Conservation (phyloP, 1,140 invertebrate species). For the Dolichoris vasculosae region DNA sequence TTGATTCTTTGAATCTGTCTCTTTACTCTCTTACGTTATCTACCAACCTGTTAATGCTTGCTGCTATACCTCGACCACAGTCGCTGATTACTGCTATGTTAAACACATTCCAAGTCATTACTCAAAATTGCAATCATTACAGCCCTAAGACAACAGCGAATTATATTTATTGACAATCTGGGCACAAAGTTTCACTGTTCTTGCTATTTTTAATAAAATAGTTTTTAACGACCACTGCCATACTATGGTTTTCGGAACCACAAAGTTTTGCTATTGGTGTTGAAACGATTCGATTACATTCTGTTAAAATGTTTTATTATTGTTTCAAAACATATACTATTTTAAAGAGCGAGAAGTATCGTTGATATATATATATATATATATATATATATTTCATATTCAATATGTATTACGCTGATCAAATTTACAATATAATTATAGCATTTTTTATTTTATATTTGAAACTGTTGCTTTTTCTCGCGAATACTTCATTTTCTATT, state of each 20-base stretch:
- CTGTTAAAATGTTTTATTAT: too few species aligned
- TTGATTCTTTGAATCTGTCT: slow-evolving; percentile 61
- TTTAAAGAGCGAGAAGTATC: background rate
- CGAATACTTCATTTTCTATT: too few species aligned
- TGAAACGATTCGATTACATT: background rate
- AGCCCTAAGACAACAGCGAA: slow-evolving; percentile 61
- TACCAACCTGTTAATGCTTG: slow-evolving; percentile 73
- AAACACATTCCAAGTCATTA: slow-evolving; percentile 66
- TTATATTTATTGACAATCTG: slow-evolving; percentile 33
- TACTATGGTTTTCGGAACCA: slow-evolving; percentile 25
- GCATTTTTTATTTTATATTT: too few species aligned
- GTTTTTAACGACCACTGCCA: slow-evolving; percentile 40
- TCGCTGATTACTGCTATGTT: slow-evolving; percentile 69
- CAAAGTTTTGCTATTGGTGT: background rate
- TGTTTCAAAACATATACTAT: background rate
- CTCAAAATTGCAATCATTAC: slow-evolving; percentile 66
- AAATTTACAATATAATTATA: background rate
- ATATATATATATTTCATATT: too few species aligned
- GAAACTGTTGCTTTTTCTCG: too few species aligned
- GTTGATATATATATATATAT: slow-evolving; percentile 1
- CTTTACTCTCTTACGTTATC: slow-evolving; percentile 56
- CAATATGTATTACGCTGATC: background rate
- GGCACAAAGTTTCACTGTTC: background rate
- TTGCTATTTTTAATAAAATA: background rate
- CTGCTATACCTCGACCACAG: slow-evolving; percentile 73